Percentiles rank a stretch among this genome's conserved stretches.
phyloP scores from a whole-genome alignment of 2,113 vertebrate genomes.

The Xerus inauris region DNA sequence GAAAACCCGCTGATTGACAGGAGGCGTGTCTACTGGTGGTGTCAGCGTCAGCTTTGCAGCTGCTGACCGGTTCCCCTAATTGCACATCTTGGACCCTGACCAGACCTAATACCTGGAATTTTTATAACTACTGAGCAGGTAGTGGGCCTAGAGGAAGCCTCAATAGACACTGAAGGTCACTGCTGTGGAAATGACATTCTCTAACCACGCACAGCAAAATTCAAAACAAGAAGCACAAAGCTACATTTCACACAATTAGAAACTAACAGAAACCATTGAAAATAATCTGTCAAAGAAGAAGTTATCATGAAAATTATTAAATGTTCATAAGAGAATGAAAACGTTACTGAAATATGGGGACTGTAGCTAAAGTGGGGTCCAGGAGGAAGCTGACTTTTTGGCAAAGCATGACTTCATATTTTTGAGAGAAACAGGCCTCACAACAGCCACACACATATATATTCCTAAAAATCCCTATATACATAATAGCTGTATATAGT shows the following conservation, averaged over 20 bases:
- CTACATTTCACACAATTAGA: background rate
- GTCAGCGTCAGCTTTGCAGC: no score
- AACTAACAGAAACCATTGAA: background rate
- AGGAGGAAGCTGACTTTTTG: conserved; percentile 15
- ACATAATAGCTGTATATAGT: no score
- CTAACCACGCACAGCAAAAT: background rate
- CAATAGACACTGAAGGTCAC: background rate
- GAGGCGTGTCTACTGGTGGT: no score
- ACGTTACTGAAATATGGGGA: background rate
- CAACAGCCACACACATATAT: no score
- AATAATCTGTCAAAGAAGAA: background rate
- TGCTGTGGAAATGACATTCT: background rate
- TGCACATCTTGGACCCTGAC: no score
- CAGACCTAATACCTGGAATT: no score
- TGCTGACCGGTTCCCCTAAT: no score
- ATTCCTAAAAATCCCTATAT: no score
- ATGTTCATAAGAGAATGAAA: background rate
- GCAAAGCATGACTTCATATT: conserved; percentile 32
- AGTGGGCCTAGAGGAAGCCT: background rate
- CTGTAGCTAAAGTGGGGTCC: background rate
- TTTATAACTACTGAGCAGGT: background rate
- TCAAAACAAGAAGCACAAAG: background rate
- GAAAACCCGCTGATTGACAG: no score
- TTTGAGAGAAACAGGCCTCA: conserved; percentile 45
- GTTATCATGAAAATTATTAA: background rate